Conservation (phyloP, 2,797 vertebrate species). For the Gouania willdenowi region DNA sequence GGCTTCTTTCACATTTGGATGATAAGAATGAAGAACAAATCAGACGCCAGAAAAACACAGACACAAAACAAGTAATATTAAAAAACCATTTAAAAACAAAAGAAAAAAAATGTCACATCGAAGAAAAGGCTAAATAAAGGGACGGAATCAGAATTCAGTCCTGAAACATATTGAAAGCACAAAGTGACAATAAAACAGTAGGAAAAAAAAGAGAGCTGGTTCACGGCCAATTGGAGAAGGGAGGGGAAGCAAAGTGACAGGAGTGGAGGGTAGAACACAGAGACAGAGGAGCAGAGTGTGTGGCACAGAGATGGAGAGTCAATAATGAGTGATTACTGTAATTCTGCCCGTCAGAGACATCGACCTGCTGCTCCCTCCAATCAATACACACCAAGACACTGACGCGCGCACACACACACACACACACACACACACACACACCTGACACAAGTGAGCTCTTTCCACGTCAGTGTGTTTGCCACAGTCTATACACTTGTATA, state of each 20-base stretch:
- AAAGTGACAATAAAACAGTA: conserved; percentile 12
- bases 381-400: conserved; percentile 89
- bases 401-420: not conserved
- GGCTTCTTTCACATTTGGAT: not conserved
- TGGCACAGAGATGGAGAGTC: conserved; percentile 73
- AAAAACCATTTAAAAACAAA: conserved; percentile 24
- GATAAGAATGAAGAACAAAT: not conserved
- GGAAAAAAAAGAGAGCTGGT: no score
- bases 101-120: conserved; percentile 1
- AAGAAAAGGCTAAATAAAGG: conserved; percentile 16
- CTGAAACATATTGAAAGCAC: conserved; percentile 1
- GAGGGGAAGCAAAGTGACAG: conserved; percentile 18
- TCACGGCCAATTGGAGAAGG: no score
- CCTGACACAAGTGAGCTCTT: no score
- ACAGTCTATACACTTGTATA: no score
- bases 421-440: conserved; percentile 56
- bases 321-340: conserved; percentile 99
- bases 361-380: conserved; percentile 93
- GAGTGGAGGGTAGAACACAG: conserved; percentile 19
- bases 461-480: no score
- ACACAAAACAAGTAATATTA: conserved; percentile 20
- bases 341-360: conserved; percentile 97
- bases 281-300: conserved; percentile 38
- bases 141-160: no score
- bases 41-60: not conserved